These are phyloP conservation scores for Pteruthius melanotis DNA, from an alignment of 2,113 vertebrate genomes.

Conservation along the genomic window DNA sequence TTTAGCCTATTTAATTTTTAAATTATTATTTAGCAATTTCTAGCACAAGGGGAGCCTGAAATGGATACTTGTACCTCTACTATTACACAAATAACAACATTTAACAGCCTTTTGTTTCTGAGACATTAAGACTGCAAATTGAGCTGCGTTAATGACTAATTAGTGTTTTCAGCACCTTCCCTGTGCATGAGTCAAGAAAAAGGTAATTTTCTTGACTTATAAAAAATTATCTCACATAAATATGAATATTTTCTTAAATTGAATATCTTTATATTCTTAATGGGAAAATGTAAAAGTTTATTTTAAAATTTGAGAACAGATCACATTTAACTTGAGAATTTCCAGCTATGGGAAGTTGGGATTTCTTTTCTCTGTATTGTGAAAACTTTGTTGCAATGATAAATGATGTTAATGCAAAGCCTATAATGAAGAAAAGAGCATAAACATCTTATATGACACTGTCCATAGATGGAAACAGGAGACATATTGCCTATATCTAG, in stretches of 20 bases:
- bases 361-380: background rate
- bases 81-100: background rate
- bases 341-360: background rate
- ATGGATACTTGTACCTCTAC: background rate
- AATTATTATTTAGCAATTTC: background rate
- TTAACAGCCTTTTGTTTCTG: slow-evolving; percentile 13
- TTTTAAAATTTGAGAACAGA: background rate
- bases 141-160: background rate
- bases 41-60: background rate
- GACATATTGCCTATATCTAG: background rate
- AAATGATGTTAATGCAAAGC: background rate
- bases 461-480: background rate
- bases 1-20: background rate
- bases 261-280: background rate
- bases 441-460: background rate
- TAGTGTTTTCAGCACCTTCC: slow-evolving; percentile 19
- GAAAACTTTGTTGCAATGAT: background rate
- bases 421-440: background rate
- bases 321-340: background rate
- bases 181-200: background rate
- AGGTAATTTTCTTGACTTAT: background rate
- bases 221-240: background rate
- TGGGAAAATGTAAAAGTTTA: background rate
- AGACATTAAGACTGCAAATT: slow-evolving; percentile 22
- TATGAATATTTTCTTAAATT: background rate